Evolutionary conservation across 2,888 invertebrate genomes (phyloP), one percentile per base, ranked within the genome.

Genomic region (Rhodophaea formosa): DNA sequence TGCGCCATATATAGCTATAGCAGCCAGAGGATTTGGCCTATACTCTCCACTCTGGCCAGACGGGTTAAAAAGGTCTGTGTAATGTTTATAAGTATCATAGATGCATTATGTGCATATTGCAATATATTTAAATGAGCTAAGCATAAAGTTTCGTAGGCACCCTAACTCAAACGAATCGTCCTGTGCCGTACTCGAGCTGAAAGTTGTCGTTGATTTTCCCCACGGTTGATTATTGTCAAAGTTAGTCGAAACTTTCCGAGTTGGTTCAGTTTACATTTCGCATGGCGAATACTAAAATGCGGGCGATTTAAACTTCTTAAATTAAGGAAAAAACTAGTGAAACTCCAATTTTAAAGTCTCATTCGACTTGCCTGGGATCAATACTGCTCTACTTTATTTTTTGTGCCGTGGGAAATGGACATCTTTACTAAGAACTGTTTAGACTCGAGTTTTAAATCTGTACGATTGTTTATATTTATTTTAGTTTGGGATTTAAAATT

Each of bases 161-260:
- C 16, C 12, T 46, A n/a, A 42, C 59, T 16, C 46, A 35, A 46
- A 39, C 51, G 45, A 54, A 57, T 53, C 59, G 61, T 62, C 62
- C 57, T 57, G 49, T 43, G 46, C 49, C 54, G 57, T 46, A 56
- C 63, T 58, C 61, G 53, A 59, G 53, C 49, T 59, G 53, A 52
- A 66, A 67, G 62, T 73, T 69, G 67, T 61, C 66, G 63, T 63
- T 72, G 71, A 75, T 75, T 79, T 79, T 73, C 71, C 71, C 60
- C 69, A 69, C 70, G 68, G 77, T 73, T 79, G 75, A 78, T 79
- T 79, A 83, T 82, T 79, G 79, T 79, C 74, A 75, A 81, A 84
- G 78, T 82, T 83, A 69, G 77, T 70, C 71, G 65, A 62, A 70
- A 72, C 69, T 72, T 69, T 59, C 55, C 52, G 64, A 77, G 71